Conservation (phyloP, 1,140 invertebrate species). For the Atta colombica region DNA sequence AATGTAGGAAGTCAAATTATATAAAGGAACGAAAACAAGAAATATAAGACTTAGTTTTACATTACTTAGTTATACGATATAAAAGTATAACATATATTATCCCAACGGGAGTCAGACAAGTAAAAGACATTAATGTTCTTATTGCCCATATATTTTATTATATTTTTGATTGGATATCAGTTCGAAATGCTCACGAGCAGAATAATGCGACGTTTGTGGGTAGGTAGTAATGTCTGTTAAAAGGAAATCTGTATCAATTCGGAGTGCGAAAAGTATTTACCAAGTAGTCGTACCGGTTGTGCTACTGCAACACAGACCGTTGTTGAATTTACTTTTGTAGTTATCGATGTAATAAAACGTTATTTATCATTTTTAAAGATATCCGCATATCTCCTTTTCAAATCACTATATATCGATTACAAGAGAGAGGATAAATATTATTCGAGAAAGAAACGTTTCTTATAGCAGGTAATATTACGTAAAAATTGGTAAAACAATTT, state of each 20-base stretch:
- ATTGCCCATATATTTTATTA: no score
- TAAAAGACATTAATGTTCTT: no score
- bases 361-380: constrained; percentile 3
- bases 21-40: no score
- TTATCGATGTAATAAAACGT: constrained; percentile 20
- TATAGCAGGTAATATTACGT: background rate
- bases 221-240: background rate
- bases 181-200: background rate
- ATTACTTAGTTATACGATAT: no score
- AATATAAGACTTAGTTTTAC: no score
- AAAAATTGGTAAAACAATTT: background rate
- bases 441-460: background rate
- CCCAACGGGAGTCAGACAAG: no score
- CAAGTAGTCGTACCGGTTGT: background rate
- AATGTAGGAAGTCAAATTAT: no score
- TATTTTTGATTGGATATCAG: background rate
- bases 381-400: constrained; percentile 2
- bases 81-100: no score
- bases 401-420: background rate
- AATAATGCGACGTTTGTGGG: background rate
- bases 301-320: background rate
- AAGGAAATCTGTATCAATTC: constrained; percentile 11
- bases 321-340: constrained; percentile 11
- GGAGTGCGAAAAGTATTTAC: constrained; percentile 18
- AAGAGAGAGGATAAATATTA: background rate